phyloP scores from a whole-genome alignment of 2,797 vertebrate species.

The Smutsia gigantea region DNA sequence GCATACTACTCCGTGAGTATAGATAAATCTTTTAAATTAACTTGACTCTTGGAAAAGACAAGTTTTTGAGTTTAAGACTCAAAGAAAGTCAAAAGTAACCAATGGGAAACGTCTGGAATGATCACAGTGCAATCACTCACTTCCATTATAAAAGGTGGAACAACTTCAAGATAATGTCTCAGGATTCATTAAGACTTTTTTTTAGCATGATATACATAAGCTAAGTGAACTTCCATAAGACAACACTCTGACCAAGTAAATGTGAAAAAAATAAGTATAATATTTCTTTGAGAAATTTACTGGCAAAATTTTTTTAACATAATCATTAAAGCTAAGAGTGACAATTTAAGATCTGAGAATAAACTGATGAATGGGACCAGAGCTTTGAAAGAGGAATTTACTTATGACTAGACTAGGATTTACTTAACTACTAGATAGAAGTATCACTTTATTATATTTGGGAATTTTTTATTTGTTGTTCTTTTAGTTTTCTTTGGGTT shows the following conservation, averaged over 20 bases:
- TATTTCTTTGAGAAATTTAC: neutral
- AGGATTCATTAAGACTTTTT: neutral
- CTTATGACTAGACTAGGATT: neutral
- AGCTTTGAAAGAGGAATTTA: neutral
- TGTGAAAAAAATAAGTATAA: neutral
- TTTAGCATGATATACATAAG: neutral
- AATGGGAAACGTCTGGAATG: neutral
- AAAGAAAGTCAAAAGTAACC: neutral
- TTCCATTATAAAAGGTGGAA: neutral
- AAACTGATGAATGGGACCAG: neutral
- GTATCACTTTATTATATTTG: neutral
- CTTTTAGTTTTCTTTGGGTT: neutral
- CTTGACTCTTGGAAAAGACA: neutral
- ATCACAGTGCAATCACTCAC: fast-evolving
- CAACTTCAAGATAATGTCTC: neutral
- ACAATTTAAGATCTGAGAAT: neutral
- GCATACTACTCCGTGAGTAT: neutral
- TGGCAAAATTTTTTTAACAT: neutral
- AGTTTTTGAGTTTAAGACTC: neutral
- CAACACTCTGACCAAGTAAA: neutral
- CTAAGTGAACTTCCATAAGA: neutral
- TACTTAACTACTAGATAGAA: neutral
- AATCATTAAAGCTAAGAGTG: neutral
- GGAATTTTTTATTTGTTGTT: neutral
- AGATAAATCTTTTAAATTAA: neutral